Percentiles rank a stretch among this genome's conserved stretches.
Conservation (phyloP, 2,888 invertebrate genomes). For the Hymenopus coronatus region DNA sequence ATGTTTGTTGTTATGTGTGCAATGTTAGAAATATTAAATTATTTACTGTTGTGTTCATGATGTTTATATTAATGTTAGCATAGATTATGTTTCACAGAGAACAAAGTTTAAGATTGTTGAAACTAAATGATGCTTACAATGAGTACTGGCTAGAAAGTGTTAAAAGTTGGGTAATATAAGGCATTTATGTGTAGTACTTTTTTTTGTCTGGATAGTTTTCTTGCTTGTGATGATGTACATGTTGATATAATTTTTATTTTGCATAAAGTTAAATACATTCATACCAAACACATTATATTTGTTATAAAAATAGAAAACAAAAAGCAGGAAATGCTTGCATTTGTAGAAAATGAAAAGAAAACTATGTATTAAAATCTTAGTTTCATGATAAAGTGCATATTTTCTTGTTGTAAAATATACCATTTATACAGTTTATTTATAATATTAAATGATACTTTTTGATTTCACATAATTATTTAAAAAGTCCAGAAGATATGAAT, state of each 20-base stretch:
- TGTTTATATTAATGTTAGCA: not conserved
- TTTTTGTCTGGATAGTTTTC: not conserved
- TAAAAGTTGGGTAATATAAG: not conserved
- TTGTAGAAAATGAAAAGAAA: not conserved
- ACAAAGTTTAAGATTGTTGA: not conserved
- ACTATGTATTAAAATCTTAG: not conserved
- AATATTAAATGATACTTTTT: not conserved
- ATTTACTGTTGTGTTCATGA: slow-evolving; percentile 4
- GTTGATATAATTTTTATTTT: not conserved
- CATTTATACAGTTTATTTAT: not conserved
- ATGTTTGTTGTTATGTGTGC: not conserved
- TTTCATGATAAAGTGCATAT: not conserved
- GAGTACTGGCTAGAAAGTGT: not conserved
- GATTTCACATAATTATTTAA: not conserved
- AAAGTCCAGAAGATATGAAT: too few species aligned
- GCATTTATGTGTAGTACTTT: not conserved
- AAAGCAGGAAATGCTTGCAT: not conserved
- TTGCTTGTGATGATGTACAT: not conserved
- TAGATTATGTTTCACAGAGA: not conserved
- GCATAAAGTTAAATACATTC: not conserved
- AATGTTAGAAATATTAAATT: not conserved
- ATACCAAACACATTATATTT: not conserved
- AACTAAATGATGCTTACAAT: not conserved
- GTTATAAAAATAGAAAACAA: not conserved
- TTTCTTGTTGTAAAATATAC: not conserved